Evolutionary conservation across 2,113 vertebrate species (phyloP).

Genomic region (Chunga burmeisteri): DNA sequence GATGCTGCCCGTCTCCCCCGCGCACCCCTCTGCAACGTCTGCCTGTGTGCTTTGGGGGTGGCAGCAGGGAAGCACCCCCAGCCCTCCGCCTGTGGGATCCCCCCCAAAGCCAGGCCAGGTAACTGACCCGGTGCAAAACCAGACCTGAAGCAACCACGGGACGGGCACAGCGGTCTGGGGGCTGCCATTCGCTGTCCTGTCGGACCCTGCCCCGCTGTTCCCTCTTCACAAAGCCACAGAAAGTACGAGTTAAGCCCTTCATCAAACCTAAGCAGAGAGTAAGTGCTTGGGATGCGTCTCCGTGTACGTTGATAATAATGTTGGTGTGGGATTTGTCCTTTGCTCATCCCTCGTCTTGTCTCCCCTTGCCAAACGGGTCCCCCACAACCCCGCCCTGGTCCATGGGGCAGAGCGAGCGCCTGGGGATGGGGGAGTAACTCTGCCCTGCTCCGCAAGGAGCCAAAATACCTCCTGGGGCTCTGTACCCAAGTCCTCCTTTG

Average conservation of each 20-base stretch:
- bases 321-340: not conserved
- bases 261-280: not conserved
- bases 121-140: not conserved
- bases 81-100: not conserved
- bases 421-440: not conserved
- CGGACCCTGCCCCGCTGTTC: not conserved
- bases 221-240: not conserved
- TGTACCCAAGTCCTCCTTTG: not conserved
- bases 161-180: not conserved
- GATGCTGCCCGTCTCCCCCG: not conserved
- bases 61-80: not conserved
- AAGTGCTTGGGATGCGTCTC: not conserved
- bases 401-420: fast-evolving
- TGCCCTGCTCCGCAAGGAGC: not conserved
- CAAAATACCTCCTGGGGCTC: not conserved
- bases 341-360: not conserved
- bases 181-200: not conserved
- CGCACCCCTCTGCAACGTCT: not conserved
- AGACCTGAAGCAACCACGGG: not conserved
- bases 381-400: not conserved
- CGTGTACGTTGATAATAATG: too few species aligned
- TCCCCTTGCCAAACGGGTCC: not conserved
- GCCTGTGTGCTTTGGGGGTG: not conserved
- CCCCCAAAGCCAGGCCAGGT: not conserved
- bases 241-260: not conserved